phyloP scores from a whole-genome alignment of 2,888 invertebrate species.

The Vanessa cardui region DNA sequence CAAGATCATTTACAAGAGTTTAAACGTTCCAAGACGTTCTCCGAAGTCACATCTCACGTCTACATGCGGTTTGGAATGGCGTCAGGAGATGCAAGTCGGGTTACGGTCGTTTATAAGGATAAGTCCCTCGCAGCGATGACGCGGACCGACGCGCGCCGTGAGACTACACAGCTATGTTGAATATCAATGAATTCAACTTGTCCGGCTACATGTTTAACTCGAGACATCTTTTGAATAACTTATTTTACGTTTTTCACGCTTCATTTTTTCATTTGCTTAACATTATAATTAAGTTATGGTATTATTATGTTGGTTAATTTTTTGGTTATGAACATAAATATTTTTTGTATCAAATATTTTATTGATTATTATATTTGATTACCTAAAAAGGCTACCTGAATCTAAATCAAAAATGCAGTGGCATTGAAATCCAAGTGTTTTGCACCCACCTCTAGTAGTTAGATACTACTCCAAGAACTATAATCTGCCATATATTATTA shows the following conservation, averaged over 20 bases:
- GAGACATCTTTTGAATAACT: background rate
- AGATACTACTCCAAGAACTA: too few species aligned
- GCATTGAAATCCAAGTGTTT: too few species aligned
- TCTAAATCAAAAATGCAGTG: too few species aligned
- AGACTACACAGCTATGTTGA: background rate
- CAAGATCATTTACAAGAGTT: background rate
- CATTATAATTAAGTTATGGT: too few species aligned
- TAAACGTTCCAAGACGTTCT: slow-evolving; percentile 1
- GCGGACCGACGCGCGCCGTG: slow-evolving; percentile 14
- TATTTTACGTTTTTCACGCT: background rate
- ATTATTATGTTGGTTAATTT: too few species aligned
- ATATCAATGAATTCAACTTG: slow-evolving; percentile 8
- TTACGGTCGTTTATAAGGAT: slow-evolving; percentile 41
- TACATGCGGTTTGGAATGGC: slow-evolving; percentile 13
- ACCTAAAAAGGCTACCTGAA: too few species aligned
- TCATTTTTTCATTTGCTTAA: too few species aligned
- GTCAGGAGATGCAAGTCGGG: slow-evolving; percentile 35
- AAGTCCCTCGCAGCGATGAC: slow-evolving; percentile 38
- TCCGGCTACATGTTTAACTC: background rate
- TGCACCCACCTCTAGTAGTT: too few species aligned
- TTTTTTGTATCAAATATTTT: too few species aligned
- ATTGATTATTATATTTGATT: too few species aligned
- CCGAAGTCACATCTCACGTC: background rate
- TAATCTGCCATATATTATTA: too few species aligned
- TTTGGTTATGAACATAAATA: too few species aligned